Base-by-base conservation (phyloP, 2,888 invertebrate genomes). In the Drosophila ochracea region DNA sequence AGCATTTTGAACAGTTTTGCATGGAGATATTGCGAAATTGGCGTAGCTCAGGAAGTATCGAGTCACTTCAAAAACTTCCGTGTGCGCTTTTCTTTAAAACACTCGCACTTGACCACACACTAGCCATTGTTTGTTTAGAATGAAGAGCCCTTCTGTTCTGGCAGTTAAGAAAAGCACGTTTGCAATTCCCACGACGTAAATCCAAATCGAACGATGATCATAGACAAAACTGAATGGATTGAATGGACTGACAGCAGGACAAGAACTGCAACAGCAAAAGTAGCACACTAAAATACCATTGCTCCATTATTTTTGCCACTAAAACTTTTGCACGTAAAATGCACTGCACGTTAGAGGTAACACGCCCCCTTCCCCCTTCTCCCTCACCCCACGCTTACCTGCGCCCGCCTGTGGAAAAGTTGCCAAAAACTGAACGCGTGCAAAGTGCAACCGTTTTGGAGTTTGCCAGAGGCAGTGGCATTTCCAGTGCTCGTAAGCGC, bases 271-370 rank as follows among this genome's bases (percentile, higher is more conserved):
- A 10, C 13, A 54, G 67, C 50, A 62, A 60, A 70, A 80, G 60
- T 73, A 59, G 81, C 64, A 68, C 84, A 78, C 73, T 83, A 68
- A 77, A 78, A 67, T 61, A 81, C 64, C 86, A 76, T 71, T 83
- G 89, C 86, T 89, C 86, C 84, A 86, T 89, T 90, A 89, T 85
- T 88, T 85, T 83, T 75, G 89, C 75, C 87, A 86, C 90, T 80
- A 86, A 85, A 85, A 90, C 57, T 90, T 86, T 81, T 72, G 84
- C 89, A 85, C 85, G 76, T 86, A 73, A 76, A 78, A 78, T 90
- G 86, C 89, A 76, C 73, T 80, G 86, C 90, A 84, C 77, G 82
- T 73, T 81, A 68, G 67, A 81, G 84, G 70, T 78, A 72, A 57
- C 52, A 71, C 71, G 41, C 68, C 80, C 53, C 43, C 60, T 28